phyloP scores from a whole-genome alignment of 2,888 invertebrate genomes.

The Harpalus rufipes region DNA sequence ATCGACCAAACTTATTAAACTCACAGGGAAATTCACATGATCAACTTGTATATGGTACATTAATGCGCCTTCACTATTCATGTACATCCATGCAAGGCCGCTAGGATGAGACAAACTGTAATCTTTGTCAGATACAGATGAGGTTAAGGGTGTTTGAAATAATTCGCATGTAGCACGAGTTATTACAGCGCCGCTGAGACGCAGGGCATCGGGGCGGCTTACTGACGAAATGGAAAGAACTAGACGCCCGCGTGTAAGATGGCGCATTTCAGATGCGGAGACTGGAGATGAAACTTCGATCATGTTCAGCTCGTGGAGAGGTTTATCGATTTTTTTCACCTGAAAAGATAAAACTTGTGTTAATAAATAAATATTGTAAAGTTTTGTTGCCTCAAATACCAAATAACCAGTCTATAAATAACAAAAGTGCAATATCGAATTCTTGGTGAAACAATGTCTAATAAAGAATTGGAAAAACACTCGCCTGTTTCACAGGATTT shows the following conservation, averaged over 20 bases:
- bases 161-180: conserved; percentile 89
- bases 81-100: conserved; percentile 88
- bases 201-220: conserved; percentile 82
- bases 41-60: conserved; percentile 88
- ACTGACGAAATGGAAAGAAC: conserved; percentile 85
- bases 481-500: too few relatives aligned
- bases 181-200: conserved; percentile 85
- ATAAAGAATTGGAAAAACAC: too few relatives aligned
- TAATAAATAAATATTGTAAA: too few relatives aligned
- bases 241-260: conserved; percentile 88
- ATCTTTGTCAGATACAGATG: conserved; percentile 75
- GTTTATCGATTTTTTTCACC: conserved; percentile 84
- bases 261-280: conserved; percentile 86
- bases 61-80: conserved; percentile 88
- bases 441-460: too few relatives aligned
- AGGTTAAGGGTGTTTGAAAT: conserved; percentile 85
- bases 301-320: conserved; percentile 87
- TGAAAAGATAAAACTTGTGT: conserved; percentile 72
- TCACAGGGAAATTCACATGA: conserved; percentile 78
- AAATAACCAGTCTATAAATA: too few relatives aligned
- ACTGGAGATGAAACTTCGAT: conserved; percentile 89
- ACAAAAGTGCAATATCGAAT: too few relatives aligned
- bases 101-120: conserved; percentile 77
- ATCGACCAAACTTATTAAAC: conserved; percentile 86
- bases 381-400: too few relatives aligned